Conservation (phyloP, 2,797 vertebrate species). For the Halcyon chelicuti region DNA sequence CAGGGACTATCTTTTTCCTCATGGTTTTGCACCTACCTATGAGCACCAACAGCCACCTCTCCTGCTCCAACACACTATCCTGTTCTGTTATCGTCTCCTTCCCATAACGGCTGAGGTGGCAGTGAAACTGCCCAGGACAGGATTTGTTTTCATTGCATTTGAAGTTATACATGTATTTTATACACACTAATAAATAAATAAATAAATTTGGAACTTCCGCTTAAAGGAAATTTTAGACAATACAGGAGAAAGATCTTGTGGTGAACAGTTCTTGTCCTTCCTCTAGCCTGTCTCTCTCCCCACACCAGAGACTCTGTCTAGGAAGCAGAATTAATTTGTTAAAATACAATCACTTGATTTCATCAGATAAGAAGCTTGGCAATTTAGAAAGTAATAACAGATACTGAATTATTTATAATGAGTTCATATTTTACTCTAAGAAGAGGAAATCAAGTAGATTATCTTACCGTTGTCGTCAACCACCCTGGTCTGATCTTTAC, state of each 20-base stretch:
- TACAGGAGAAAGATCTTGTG: neutral
- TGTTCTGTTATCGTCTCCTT: neutral
- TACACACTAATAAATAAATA: neutral
- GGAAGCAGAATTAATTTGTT: neutral
- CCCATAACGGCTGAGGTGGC: neutral
- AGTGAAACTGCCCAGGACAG: neutral
- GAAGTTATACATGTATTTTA: neutral
- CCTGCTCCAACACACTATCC: neutral
- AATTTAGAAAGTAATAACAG: neutral
- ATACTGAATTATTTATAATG: neutral
- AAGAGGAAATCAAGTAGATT: neutral
- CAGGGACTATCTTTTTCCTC: neutral
- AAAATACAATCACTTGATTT: neutral
- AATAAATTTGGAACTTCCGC: neutral
- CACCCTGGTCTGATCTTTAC: slow-evolving; percentile 96
- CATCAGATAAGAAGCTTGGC: neutral
- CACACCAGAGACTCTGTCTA: neutral
- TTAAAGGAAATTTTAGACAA: neutral
- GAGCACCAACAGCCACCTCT: neutral
- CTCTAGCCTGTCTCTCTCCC: neutral
- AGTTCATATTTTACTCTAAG: neutral
- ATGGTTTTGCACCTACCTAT: neutral
- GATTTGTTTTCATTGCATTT: neutral
- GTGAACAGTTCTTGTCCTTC: neutral
- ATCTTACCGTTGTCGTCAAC: slow-evolving; percentile 95